Percentiles rank a stretch among this genome's conserved stretches.
phyloP scores from a whole-genome alignment of 2,888 invertebrate genomes.

The Criorhina ranunculi region DNA sequence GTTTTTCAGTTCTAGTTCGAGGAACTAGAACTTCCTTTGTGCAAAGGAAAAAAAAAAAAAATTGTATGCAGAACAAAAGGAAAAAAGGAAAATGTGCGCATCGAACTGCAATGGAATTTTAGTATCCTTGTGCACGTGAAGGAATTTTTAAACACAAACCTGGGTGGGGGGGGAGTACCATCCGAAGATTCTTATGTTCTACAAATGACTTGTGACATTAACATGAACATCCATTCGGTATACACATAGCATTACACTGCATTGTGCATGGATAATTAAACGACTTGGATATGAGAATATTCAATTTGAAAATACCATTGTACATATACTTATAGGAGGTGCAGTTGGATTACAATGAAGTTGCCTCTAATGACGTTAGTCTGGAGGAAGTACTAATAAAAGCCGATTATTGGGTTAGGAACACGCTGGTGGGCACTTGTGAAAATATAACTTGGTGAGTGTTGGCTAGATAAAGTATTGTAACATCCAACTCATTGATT shows the following conservation, averaged over 20 bases:
- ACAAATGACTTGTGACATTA: constrained; percentile 76
- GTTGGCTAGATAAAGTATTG: background rate
- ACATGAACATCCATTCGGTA: constrained; percentile 29
- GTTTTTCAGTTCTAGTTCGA: constrained; percentile 73
- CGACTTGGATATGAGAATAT: constrained; percentile 70
- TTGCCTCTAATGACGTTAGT: constrained; percentile 29
- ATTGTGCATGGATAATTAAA: constrained; percentile 75
- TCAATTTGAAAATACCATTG: constrained; percentile 70
- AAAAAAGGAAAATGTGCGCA: constrained; percentile 71
- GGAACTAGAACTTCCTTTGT: constrained; percentile 69
- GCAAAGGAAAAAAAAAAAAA: constrained; percentile 22
- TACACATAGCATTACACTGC: constrained; percentile 40
- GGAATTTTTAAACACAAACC: constrained; percentile 70
- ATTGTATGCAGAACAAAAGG: constrained; percentile 26
- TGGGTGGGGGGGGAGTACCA: constrained; percentile 30
- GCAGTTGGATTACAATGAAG: constrained; percentile 59
- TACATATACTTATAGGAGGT: too few species aligned
- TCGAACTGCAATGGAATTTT: constrained; percentile 75
- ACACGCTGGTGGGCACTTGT: constrained; percentile 1
- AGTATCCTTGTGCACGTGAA: constrained; percentile 76
- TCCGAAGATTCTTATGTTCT: constrained; percentile 72
- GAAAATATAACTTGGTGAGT: too few species aligned
- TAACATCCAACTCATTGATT: too few species aligned
- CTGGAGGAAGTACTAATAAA: constrained; percentile 20
- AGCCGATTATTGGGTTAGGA: constrained; percentile 54